Evolutionary conservation across 2,888 invertebrate species (phyloP).

Genomic region (Polia nebulosa): DNA sequence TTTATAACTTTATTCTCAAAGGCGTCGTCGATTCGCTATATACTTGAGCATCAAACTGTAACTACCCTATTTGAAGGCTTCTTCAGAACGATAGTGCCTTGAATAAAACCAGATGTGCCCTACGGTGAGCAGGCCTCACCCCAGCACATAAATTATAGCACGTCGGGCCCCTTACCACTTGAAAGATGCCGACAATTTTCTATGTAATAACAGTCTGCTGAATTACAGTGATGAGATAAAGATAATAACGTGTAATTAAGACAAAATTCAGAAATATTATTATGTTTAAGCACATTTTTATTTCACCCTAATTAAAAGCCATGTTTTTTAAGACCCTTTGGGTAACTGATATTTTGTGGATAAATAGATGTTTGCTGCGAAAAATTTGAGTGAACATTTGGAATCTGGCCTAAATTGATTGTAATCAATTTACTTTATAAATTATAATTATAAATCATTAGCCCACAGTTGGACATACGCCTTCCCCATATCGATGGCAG

Average conservation of each 20-base stretch:
- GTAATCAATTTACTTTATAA: too few species aligned
- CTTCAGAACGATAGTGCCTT: constrained; percentile 62
- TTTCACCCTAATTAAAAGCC: constrained; percentile 33
- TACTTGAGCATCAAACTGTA: constrained; percentile 31
- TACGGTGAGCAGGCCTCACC: constrained; percentile 69
- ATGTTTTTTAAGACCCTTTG: constrained; percentile 19
- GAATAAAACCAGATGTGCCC: constrained; percentile 82
- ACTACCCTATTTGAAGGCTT: constrained; percentile 56
- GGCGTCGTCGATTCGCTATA: constrained; percentile 44
- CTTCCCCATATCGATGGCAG: too few species aligned
- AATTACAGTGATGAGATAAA: constrained; percentile 70
- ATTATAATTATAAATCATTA: too few species aligned
- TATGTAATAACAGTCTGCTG: constrained; percentile 73
- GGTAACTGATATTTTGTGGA: constrained; percentile 41
- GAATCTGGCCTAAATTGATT: too few species aligned
- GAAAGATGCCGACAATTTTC: constrained; percentile 76
- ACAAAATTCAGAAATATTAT: constrained; percentile 46
- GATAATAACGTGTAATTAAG: constrained; percentile 66
- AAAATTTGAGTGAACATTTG: neutral
- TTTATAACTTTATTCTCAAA: constrained; percentile 12
- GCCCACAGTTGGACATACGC: too few species aligned
- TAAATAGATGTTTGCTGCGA: neutral
- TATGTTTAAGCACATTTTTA: constrained; percentile 36
- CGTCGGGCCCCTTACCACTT: constrained; percentile 79
- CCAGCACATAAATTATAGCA: constrained; percentile 82